Base-by-base conservation (phyloP, 2,888 invertebrate genomes). In the Schrankia costaestrigalis region DNA sequence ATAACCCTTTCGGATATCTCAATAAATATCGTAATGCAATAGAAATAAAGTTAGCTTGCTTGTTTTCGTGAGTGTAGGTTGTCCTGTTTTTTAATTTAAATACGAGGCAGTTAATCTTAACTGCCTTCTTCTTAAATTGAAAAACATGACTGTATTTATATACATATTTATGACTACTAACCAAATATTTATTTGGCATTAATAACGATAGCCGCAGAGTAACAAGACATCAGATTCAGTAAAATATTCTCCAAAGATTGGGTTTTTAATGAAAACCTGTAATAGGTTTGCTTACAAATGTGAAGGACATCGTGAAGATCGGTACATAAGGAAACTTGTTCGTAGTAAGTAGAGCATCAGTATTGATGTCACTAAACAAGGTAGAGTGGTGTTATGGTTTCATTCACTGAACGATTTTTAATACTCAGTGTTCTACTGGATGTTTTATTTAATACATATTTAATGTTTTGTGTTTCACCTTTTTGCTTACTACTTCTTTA, bases 371-470 rank as follows among this genome's bases (percentile, higher is more conserved):
- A 75, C 67, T 56, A 78, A 73, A 71, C 66, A 64, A 78, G 78
- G 80, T 82, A 79, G 80, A 73, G 78, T 79, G 82, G 79, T 81
- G 80, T 81, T 69, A 70, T 77, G 77, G 79, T 80, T 74, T 77
- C 76, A 76, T 68, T 72, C 46, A 68, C 57, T 64, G 51, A 46
- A 60, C 55, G 49, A 44, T 54, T 48, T 57, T 56, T 53, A 50
- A 51, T 50, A 36, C 34, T 55, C 36, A 38, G 37, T 62, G 46
- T 46, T 40, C 31, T 43, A 46, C 42, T 61, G 48, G 49, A 40
- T 45, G 32, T 39, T 15, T 39, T 47, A 35, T 26, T 33, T 45
- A 37, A n/a, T n/a, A n/a, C n/a, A 49, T 41, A 49, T 44, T 63
- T 36, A 46, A 46, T 63, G 59, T 70, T 70, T 58, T 58, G 51